These are phyloP conservation scores for Onychomys torridus DNA, from an alignment of 2,797 vertebrate genomes.

Conservation along the genomic window DNA sequence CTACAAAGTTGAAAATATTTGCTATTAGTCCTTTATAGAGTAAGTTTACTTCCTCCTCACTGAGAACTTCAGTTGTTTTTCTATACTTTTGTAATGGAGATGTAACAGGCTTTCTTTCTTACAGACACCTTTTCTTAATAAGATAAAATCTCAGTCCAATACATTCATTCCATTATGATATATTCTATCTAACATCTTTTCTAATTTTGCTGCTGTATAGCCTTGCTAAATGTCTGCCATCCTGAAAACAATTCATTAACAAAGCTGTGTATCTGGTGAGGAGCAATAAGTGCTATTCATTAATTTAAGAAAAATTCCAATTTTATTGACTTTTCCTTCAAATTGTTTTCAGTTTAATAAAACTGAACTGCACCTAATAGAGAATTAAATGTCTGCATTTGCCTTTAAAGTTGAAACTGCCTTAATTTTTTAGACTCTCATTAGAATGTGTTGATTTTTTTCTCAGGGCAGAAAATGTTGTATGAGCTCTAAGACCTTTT, in stretches of 20 bases:
- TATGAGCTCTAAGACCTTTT: neutral
- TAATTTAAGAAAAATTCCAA: conserved; percentile 75
- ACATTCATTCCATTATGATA: conserved; percentile 34
- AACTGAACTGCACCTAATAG: conserved; percentile 55
- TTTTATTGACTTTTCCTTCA: conserved; percentile 74
- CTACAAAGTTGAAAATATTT: neutral
- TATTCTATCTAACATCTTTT: neutral
- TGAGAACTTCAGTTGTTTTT: conserved; percentile 9
- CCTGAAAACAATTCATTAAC: conserved; percentile 62
- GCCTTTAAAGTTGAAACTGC: conserved; percentile 41
- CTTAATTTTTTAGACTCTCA: conserved; percentile 53
- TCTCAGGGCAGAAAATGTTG: conserved; percentile 26
- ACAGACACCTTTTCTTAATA: conserved; percentile 15
- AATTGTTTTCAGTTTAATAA: conserved; percentile 79
- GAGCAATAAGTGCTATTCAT: conserved; percentile 70
- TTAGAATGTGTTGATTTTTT: conserved; percentile 45
- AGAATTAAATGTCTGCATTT: conserved; percentile 73
- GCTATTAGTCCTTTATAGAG: neutral
- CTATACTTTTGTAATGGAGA: conserved; percentile 21
- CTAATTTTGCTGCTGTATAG: conserved; percentile 31
- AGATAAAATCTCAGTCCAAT: conserved; percentile 52
- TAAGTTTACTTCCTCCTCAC: neutral
- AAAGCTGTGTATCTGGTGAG: conserved; percentile 15
- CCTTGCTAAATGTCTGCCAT: conserved; percentile 62
- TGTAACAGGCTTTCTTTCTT: conserved; percentile 27